These are phyloP conservation scores for Ascidia mentula DNA, from an alignment of 23 tunicate genomes.

Conservation along the genomic window DNA sequence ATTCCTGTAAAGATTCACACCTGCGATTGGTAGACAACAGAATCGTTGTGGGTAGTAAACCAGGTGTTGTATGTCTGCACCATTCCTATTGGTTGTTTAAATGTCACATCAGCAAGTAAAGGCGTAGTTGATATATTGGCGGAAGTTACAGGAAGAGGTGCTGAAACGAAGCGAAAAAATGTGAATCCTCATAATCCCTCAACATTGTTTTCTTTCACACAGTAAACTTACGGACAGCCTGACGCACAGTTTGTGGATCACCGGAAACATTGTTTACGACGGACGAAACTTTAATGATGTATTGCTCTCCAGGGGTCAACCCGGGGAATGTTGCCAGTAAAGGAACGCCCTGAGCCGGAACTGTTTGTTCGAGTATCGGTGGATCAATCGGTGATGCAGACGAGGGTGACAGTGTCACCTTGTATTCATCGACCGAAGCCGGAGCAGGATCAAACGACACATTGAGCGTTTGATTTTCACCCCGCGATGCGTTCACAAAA, in stretches of 20 bases:
- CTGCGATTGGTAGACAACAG: not conserved
- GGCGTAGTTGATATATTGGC: slow-evolving; percentile 20
- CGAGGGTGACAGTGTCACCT: not conserved
- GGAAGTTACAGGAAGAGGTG: slow-evolving; percentile 12
- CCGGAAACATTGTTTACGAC: not conserved
- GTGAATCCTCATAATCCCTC: too few species aligned
- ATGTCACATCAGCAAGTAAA: not conserved
- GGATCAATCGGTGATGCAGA: not conserved
- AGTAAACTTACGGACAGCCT: not conserved
- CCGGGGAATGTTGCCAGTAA: not conserved
- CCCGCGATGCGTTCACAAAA: not conserved
- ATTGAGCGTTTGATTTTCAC: not conserved
- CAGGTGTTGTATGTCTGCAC: slow-evolving; percentile 5
- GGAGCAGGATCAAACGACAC: slow-evolving; percentile 1
- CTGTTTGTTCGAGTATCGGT: not conserved
- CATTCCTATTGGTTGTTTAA: slow-evolving; percentile 15
- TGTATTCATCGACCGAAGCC: not conserved
- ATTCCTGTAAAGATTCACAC: not conserved
- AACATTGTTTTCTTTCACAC: too few species aligned
- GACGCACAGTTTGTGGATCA: not conserved
- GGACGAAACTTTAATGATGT: not conserved
- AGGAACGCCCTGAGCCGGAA: not conserved
- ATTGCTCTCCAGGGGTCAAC: slow-evolving; percentile 4
- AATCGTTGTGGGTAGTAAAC: not conserved
- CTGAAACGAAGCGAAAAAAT: slow-evolving; percentile 6